Conservation (phyloP, 2,888 invertebrate species). For the Tetropium fuscum region DNA sequence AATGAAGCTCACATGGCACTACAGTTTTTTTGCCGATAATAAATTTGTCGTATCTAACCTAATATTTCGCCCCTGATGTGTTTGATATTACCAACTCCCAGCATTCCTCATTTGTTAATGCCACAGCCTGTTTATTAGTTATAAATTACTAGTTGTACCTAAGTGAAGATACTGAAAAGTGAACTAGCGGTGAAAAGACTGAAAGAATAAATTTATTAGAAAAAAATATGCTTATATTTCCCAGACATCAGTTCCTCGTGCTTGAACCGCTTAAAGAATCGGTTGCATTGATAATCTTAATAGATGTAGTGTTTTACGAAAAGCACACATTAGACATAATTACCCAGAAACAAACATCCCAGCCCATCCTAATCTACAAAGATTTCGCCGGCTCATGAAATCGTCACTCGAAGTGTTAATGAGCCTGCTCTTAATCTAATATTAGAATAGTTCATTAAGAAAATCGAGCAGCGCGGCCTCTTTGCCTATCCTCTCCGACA, state of each 20-base stretch:
- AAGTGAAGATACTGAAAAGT: too few relatives aligned
- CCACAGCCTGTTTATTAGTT: too few relatives aligned
- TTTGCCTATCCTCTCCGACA: slow-evolving; percentile 36
- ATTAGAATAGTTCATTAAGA: slow-evolving; percentile 51
- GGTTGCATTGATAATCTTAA: slow-evolving; percentile 16
- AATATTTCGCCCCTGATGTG: too few relatives aligned
- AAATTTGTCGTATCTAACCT: too few relatives aligned
- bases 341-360: slow-evolving; percentile 14
- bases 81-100: too few relatives aligned
- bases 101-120: too few relatives aligned
- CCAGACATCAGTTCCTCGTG: neutral
- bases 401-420: slow-evolving; percentile 42
- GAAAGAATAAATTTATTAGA: too few relatives aligned
- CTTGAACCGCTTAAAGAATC: slow-evolving; percentile 4
- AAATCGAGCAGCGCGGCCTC: slow-evolving; percentile 37
- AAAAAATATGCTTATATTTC: too few relatives aligned
- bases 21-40: too few relatives aligned
- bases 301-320: slow-evolving; percentile 21
- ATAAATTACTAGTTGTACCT: too few relatives aligned
- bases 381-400: slow-evolving; percentile 26
- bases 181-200: too few relatives aligned
- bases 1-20: too few relatives aligned
- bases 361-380: slow-evolving; percentile 12
- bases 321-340: slow-evolving; percentile 17
- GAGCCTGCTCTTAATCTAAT: slow-evolving; percentile 45